Conservation (phyloP, 37 sponge, comb jelly and placozoan genomes). For the Halisarca cf. caerulea region DNA sequence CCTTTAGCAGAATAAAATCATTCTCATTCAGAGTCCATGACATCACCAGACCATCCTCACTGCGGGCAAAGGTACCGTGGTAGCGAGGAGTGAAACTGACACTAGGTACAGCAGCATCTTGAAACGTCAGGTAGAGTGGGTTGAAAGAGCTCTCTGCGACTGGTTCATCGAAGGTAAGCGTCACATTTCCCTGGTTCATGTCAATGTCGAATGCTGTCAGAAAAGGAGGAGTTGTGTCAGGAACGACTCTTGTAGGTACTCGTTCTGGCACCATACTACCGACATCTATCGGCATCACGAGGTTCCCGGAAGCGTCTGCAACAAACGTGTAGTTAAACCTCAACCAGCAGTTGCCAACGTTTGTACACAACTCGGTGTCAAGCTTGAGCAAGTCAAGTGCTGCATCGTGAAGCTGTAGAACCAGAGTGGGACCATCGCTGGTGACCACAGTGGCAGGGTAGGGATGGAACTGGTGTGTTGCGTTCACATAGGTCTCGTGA, state of each 20-base stretch:
- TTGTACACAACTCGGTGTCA: conserved; percentile 64
- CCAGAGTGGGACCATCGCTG: conserved; percentile 44
- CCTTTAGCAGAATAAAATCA: conserved; percentile 74
- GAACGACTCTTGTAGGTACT: conserved; percentile 31
- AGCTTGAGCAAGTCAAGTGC: conserved; percentile 81
- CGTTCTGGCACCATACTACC: conserved; percentile 55
- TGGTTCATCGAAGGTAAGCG: conserved; percentile 83
- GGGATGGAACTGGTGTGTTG: conserved; percentile 41
- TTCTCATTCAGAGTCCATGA: conserved; percentile 47
- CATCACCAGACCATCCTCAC: conserved; percentile 55
- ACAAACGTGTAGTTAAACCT: conserved; percentile 55
- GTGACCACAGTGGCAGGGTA: conserved; percentile 19
- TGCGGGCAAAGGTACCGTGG: conserved; percentile 37
- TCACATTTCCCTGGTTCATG: conserved; percentile 65
- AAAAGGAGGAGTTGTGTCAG: conserved; percentile 65
- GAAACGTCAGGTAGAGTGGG: conserved; percentile 68
- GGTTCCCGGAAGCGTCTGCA: conserved; percentile 66
- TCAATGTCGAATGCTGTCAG: conserved; percentile 61
- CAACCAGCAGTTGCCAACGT: conserved; percentile 72
- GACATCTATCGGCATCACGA: conserved; percentile 45
- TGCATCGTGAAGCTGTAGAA: conserved; percentile 33
- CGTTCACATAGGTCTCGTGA: conserved; percentile 41
- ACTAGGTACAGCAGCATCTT: conserved; percentile 33
- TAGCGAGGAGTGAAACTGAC: conserved; percentile 33
- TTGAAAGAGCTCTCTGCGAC: conserved; percentile 53